Percentiles rank a stretch among this genome's conserved stretches.
Conservation (phyloP, 2,888 invertebrate species). For the Lasioglossum malachurum region DNA sequence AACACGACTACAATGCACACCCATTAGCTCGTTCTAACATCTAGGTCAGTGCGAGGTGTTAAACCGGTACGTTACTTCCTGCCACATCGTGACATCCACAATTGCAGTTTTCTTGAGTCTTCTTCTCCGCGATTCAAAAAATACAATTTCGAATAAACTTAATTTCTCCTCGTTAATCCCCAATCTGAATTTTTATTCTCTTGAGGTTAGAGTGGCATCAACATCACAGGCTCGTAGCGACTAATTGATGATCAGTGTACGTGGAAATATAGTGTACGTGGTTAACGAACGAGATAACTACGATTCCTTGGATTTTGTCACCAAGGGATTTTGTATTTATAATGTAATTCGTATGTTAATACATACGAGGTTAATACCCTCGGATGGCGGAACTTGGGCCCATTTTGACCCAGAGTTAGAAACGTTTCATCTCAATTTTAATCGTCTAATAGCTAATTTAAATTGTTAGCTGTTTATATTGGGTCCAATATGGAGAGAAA, state of each 20-base stretch:
- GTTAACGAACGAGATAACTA: background rate
- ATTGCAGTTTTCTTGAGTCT: slow-evolving; percentile 10
- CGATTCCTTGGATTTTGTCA: no score
- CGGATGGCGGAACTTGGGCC: no score
- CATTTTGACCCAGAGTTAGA: no score
- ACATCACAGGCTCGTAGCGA: no score
- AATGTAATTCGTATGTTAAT: background rate
- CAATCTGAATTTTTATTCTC: background rate
- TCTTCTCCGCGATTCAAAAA: background rate
- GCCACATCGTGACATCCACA: slow-evolving; percentile 36
- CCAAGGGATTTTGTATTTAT: background rate
- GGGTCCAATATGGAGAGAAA: no score
- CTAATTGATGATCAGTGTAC: no score
- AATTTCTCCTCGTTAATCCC: background rate
- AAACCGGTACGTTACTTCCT: slow-evolving; percentile 64
- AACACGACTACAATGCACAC: slow-evolving; percentile 49
- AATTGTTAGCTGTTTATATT: no score
- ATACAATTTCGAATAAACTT: background rate
- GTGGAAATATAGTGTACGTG: no score
- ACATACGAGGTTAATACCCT: no score
- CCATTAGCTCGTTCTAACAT: slow-evolving; percentile 71
- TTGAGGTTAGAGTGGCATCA: background rate
- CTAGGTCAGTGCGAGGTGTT: slow-evolving; percentile 76
- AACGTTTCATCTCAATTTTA: no score
- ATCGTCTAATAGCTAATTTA: no score